Base-by-base conservation (phyloP, 35 echinoderm and acorn worm genomes). In the Apostichopus californicus region DNA sequence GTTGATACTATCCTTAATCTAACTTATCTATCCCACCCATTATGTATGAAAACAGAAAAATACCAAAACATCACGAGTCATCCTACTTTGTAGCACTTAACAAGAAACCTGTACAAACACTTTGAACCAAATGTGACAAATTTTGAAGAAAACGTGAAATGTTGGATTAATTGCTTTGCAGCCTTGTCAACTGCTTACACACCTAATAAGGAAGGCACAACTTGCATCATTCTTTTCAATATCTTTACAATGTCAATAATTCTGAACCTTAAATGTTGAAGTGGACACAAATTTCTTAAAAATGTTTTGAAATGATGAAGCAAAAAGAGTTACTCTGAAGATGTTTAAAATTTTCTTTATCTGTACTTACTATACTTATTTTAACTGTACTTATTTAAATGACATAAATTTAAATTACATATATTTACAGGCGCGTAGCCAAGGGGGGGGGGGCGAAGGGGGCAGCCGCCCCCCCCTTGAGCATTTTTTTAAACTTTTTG, bases 241-340 rank as follows among this genome's bases (percentile, higher is more conserved):
- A 57, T 58, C 81, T 58, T 85, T 85, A 85, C 81, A 85, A 85
- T 58, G 81, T 85, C 55, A 85, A 85, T 85, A 85, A 85, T 85
- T 85, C 81, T 85, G 81, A 85, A 85, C 81, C 7, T 85, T 85
- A 85, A 85, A 59, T 59, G 55, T 56, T 55, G 81, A 85, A 59
- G 81, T 58, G 55, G 55, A 81, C 55, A 58, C 63, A 85, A 56
- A 58, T 85, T 28, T 85, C 21, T 58, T 46, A 85, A 85, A 85
- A 85, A 58, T 85, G 54, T 58, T 84, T 84, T 58, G 57, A 84
- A 84, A 84, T 84, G 81, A 84, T 84, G 81, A 84, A 84, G 81
- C 55, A 55, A 80, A 80, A 60, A 84, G 57, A 57, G 23, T 55
- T 57, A 84, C 54, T 57, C n/a, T 55, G 55, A 57, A 84, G 54